These are phyloP conservation scores for Bergia puertoricense DNA, from an alignment of 92 coral and sea anemone genomes.

Conservation along the genomic window DNA sequence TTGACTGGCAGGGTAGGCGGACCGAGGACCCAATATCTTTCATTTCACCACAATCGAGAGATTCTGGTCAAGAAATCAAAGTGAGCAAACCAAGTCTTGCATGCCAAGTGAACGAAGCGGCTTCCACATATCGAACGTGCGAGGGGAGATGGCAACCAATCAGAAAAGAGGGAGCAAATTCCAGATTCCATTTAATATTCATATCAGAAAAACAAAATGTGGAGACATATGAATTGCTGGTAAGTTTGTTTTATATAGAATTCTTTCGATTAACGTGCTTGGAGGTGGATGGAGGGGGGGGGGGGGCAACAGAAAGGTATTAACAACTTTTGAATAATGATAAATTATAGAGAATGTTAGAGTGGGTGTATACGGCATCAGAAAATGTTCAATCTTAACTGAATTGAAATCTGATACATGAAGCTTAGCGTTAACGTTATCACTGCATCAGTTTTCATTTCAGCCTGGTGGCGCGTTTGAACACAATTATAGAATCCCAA, in stretches of 20 bases:
- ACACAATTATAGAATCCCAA: too few species aligned
- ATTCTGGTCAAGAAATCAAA: not conserved
- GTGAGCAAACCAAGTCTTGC: not conserved
- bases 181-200: not conserved
- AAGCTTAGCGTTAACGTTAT: too few species aligned
- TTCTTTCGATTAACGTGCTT: not conserved
- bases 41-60: not conserved
- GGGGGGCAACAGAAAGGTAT: too few species aligned
- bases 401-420: too few species aligned
- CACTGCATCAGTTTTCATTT: too few species aligned
- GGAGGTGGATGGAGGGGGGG: too few species aligned
- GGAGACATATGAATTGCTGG: not conserved
- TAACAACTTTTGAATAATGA: too few species aligned
- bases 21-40: not conserved
- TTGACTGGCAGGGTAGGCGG: not conserved
- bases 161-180: not conserved
- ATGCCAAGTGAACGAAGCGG: constrained; percentile 27
- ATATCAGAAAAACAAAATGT: not conserved
- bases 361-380: too few species aligned
- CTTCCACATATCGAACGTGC: constrained; percentile 11
- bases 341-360: too few species aligned
- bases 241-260: not conserved
- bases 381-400: too few species aligned
- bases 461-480: too few species aligned
- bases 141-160: constrained; percentile 22